These are phyloP conservation scores for Bubo bubo DNA, from an alignment of 2,113 vertebrate genomes.

Conservation along the genomic window DNA sequence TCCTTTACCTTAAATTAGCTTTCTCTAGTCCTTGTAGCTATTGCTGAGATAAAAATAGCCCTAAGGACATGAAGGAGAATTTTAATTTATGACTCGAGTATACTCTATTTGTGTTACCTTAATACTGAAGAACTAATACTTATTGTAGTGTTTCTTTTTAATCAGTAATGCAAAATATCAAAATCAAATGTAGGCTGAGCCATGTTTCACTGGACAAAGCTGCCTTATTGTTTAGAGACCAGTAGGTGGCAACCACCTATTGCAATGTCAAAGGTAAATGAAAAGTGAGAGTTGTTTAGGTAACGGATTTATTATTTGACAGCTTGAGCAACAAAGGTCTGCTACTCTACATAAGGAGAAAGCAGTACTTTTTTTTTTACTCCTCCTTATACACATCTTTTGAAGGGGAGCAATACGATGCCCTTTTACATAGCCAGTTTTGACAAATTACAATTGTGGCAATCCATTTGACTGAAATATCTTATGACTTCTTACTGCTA, in stretches of 20 bases:
- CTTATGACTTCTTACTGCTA: neutral
- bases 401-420: neutral
- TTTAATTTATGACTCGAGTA: neutral
- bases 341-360: neutral
- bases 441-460: neutral
- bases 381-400: neutral
- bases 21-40: neutral
- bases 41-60: neutral
- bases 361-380: neutral
- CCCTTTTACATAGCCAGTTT: neutral
- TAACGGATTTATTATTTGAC: neutral
- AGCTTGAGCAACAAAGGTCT: neutral
- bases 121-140: neutral
- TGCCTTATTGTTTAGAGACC: conserved; percentile 38
- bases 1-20: conserved; percentile 15
- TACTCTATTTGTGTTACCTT: neutral
- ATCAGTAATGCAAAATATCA: neutral
- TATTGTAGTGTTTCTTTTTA: neutral
- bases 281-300: neutral
- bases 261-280: neutral
- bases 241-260: conserved; percentile 66
- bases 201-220: neutral
- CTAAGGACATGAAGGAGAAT: neutral
- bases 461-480: neutral
- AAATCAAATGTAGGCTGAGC: neutral